Base-by-base conservation (phyloP, 2,797 vertebrate genomes). In the Dicrostonyx torquatus region DNA sequence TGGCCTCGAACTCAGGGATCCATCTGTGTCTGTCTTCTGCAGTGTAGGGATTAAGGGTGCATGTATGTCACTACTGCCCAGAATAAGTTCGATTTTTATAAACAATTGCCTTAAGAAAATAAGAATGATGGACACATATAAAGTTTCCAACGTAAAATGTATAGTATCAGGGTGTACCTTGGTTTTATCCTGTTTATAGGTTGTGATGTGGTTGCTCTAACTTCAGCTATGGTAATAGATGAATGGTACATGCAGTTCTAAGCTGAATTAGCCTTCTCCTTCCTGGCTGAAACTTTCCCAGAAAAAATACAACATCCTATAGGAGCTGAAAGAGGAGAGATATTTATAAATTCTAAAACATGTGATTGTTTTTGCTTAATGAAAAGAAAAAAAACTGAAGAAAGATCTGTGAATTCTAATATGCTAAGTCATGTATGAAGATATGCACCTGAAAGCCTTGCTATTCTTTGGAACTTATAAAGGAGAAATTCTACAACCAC, bases 181-280 rank as follows among this genome's bases (percentile, higher is more conserved):
- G 26, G 0, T 7, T 2, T 29, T 7, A 45, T 53, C 18, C 40
- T 34, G 1, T 10, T 62, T 34, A 1, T 24, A 26, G 5, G 4
- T 1, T 17, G 9, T 24, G 24, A n/a, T 55, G 29, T 15, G 26
- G 64, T 31, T 15, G 26, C 14, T 58, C 40, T 18, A 20, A n/a
- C 34, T 37, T 87, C 40, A n/a, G 9, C 14, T 68, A 50, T n/a
- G 3, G 15, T 4, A n/a, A 5, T 64, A 48, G 15, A 48, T 53
- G 58, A 24, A 48, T 12, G 20, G 12, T 11, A 64, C 0, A 22
- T n/a, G 13, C 26, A n/a, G 37, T 37, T 9, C 29, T 70, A 7
- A 43, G 37, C 7, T 40, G 50, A 2, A 12, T 75, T 13, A 26
- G 60, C 26, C 4, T 79, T 29, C 26, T 24, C 9, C 0, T 76